Percentiles rank a stretch among this genome's conserved stretches.
Evolutionary conservation across 2,113 vertebrate genomes (phyloP).

Genomic region (Entomyzon cyanotis): DNA sequence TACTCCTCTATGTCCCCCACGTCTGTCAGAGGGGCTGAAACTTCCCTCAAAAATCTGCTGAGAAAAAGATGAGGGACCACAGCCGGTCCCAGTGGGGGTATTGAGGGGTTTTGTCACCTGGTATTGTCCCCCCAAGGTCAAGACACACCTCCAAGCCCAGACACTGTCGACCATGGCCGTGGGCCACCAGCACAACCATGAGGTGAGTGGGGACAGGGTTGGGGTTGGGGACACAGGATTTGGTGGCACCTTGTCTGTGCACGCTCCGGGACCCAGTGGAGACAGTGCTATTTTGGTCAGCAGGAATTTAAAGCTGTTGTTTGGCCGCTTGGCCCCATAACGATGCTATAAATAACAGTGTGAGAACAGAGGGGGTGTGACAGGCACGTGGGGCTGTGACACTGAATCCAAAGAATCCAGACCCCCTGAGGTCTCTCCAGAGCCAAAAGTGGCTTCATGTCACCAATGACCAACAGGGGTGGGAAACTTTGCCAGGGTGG

Average conservation of each 20-base stretch:
- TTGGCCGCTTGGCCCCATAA: neutral
- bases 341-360: neutral
- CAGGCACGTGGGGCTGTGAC: neutral
- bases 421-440: neutral
- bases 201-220: conserved; percentile 71
- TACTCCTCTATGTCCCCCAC: neutral
- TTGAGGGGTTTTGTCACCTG: neutral
- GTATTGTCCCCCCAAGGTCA: conserved; percentile 75
- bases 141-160: conserved; percentile 93
- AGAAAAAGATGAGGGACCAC: neutral
- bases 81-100: accelerated
- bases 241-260: neutral
- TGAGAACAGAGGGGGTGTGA: neutral
- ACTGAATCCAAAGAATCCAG: accelerated
- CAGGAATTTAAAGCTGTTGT: neutral
- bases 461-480: accelerated
- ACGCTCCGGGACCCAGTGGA: accelerated
- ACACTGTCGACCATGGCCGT: conserved; percentile 80
- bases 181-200: conserved; percentile 92
- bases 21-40: neutral
- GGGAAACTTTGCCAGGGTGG: neutral
- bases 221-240: neutral
- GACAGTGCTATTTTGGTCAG: neutral
- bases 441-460: neutral
- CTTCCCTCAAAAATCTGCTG: neutral